Percentiles rank a stretch among this genome's conserved stretches.
phyloP scores from a whole-genome alignment of 2,888 invertebrate species.

The Parthenolecanium corni region DNA sequence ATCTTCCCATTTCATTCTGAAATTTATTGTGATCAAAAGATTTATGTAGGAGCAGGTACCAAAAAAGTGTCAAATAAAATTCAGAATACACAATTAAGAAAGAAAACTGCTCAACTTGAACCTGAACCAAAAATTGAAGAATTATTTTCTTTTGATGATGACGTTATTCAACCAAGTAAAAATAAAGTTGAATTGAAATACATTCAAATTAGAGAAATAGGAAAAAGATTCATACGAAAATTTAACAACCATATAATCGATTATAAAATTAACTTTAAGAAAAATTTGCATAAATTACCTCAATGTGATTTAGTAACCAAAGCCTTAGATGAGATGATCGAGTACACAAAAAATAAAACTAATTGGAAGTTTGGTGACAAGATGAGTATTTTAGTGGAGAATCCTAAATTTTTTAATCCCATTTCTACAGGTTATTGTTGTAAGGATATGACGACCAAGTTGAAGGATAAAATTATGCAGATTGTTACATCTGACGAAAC shows the following conservation, averaged over 20 bases:
- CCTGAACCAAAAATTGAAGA: too few species aligned
- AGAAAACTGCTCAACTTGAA: too few species aligned
- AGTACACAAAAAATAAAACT: background rate
- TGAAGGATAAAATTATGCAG: constrained; percentile 7
- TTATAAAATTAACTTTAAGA: constrained; percentile 9
- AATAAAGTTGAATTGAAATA: too few species aligned
- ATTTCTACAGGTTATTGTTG: constrained; percentile 13
- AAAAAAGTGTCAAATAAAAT: too few species aligned
- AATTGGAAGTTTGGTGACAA: background rate
- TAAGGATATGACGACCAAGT: background rate
- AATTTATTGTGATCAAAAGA: too few species aligned
- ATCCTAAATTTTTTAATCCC: background rate
- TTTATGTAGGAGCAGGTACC: too few species aligned
- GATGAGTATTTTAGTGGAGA: constrained; percentile 3
- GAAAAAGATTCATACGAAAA: too few species aligned
- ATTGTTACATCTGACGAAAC: constrained; percentile 25
- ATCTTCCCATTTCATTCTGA: too few species aligned
- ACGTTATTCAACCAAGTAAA: too few species aligned
- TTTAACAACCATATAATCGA: background rate
- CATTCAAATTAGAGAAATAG: too few species aligned
- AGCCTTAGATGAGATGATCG: constrained; percentile 7
- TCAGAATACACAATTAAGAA: too few species aligned
- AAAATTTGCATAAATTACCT: background rate
- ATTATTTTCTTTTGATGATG: too few species aligned
- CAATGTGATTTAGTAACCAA: constrained; percentile 12